phyloP scores from a whole-genome alignment of 1,140 invertebrate genomes.

The Penaeus japonicus region DNA sequence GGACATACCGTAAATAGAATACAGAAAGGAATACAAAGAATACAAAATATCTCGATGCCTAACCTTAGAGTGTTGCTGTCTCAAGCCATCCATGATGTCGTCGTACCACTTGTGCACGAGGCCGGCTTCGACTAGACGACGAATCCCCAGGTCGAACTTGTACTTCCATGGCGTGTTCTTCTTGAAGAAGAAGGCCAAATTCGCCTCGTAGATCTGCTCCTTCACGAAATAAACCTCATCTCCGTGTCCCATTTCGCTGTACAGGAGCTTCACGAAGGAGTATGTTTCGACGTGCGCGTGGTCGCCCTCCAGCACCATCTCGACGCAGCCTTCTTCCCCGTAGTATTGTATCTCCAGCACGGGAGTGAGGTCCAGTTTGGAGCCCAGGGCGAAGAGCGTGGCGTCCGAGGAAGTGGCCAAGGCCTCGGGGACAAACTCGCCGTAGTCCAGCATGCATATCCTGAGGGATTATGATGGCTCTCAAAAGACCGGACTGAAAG shows the following conservation, averaged over 20 bases:
- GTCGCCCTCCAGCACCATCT: background rate
- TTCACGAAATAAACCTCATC: slow-evolving; percentile 19
- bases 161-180: slow-evolving; percentile 14
- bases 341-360: background rate
- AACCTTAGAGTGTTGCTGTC: background rate
- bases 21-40: background rate
- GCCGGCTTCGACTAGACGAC: background rate
- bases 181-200: slow-evolving; percentile 12
- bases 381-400: background rate
- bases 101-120: slow-evolving; percentile 9
- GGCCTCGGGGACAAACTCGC: slow-evolving; percentile 19
- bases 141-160: background rate
- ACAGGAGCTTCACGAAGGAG: background rate
- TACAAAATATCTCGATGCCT: background rate
- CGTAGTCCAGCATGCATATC: slow-evolving; percentile 24
- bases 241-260: background rate
- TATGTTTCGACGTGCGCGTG: slow-evolving; percentile 14
- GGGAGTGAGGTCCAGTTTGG: background rate
- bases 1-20: too few species aligned
- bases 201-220: slow-evolving; percentile 20
- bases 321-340: background rate
- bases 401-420: background rate
- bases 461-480: background rate
- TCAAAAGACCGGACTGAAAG: too few species aligned
- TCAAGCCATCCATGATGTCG: background rate